Base-by-base conservation (phyloP, 2,113 vertebrate genomes). In the Psilopsiagon aurifrons region DNA sequence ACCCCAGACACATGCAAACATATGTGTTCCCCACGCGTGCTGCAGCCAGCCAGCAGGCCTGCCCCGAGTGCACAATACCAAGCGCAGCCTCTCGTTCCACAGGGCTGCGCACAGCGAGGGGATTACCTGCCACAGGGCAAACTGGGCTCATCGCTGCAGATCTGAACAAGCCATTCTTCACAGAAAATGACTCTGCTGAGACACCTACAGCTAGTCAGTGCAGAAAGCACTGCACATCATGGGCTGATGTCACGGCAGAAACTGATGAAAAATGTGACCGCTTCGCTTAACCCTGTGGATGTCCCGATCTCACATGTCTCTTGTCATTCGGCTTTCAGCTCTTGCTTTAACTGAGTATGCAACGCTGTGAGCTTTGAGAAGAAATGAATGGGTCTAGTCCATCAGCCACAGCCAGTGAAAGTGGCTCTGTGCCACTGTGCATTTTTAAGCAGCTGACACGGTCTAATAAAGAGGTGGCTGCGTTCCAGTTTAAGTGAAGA, bases 91-190 rank as follows among this genome's bases (percentile, higher is more conserved):
- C n/a, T 6, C 0, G 4, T 27, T 27, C n/a, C 54, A 7, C 44
- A 8, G 66, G 18, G 35, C 35, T 28, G 35, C 1, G 3, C 17
- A 1, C 2, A 5, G 52, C 3, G 0, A 4, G n/a, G n/a, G 23
- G 13, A 17, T 28, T 12, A 8, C 10, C 23, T 22, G 46, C 46
- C 66, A 11, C 4, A 3, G 14, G 47, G 39, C 46, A 44, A 39
- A 6, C 10, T 4, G 23, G 69, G 47, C 31, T 43, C 33, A 2
- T 20, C 6, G 3, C 44, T 41, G 8, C 46, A 7, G 25, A 5
- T 5, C n/a, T 13, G 43, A 24, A 25, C 54, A 17, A 54, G 25
- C 37, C 31, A 6, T 2, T 52, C 39, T 37, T 3, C 33, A 11
- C 2, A 18, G n/a, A 63, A n/a, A 8, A 52, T 7, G 27, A 16